Percentiles rank a stretch among this genome's conserved stretches.
phyloP scores from a whole-genome alignment of 2,888 invertebrate genomes.

The Drosophila planitibia region DNA sequence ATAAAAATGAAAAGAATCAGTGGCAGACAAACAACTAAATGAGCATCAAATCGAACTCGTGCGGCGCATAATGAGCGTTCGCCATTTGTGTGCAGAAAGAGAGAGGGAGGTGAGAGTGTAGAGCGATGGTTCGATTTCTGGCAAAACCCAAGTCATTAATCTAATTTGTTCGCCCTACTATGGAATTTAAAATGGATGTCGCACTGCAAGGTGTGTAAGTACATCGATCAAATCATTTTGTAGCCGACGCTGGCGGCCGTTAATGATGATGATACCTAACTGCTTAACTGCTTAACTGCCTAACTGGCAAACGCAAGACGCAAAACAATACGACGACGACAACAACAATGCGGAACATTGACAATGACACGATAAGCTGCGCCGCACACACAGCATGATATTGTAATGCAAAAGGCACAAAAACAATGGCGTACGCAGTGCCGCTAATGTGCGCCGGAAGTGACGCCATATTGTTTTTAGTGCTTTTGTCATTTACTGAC shows the following conservation, averaged over 20 bases:
- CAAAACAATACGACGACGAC: slow-evolving; percentile 25
- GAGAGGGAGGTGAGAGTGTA: background rate
- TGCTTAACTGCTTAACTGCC: slow-evolving; percentile 21
- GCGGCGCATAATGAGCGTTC: slow-evolving; percentile 74
- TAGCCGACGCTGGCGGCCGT: slow-evolving; percentile 29
- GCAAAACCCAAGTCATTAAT: slow-evolving; percentile 67
- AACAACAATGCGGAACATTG: slow-evolving; percentile 34
- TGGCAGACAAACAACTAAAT: slow-evolving; percentile 80
- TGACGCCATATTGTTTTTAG: slow-evolving; percentile 80
- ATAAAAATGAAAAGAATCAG: slow-evolving; percentile 54
- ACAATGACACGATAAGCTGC: slow-evolving; percentile 73
- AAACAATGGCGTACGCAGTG: slow-evolving; percentile 52
- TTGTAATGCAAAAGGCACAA: slow-evolving; percentile 48
- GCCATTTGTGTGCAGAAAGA: background rate
- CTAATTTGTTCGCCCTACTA: slow-evolving; percentile 65
- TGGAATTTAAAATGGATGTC: slow-evolving; percentile 62
- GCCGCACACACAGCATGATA: slow-evolving; percentile 51
- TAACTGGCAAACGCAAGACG: slow-evolving; percentile 7
- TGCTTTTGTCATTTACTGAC: slow-evolving; percentile 65
- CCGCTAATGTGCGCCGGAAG: slow-evolving; percentile 74
- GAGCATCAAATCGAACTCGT: slow-evolving; percentile 82
- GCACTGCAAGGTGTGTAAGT: slow-evolving; percentile 64
- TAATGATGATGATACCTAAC: slow-evolving; percentile 75
- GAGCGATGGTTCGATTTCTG: background rate
- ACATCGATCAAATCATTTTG: slow-evolving; percentile 70